phyloP scores from a whole-genome alignment of 2,888 invertebrate genomes.

The Cataglyphis livida region DNA sequence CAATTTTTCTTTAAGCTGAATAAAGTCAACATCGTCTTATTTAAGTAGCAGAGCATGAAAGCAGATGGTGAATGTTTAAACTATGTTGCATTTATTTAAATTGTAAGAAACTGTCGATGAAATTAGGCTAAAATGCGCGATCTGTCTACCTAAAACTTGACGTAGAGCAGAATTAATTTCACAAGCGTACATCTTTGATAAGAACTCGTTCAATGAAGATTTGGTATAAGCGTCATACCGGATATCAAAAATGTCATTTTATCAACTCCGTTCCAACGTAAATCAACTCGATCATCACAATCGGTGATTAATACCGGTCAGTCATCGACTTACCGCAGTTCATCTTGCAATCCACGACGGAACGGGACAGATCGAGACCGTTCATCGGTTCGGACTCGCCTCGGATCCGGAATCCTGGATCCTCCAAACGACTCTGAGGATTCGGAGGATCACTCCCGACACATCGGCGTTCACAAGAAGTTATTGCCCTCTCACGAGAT shows the following conservation, averaged over 20 bases:
- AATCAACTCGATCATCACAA: background rate
- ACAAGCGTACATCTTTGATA: background rate
- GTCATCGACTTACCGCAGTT: constrained; percentile 79
- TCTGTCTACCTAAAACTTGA: background rate
- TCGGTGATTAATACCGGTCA: background rate
- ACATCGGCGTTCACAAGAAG: constrained; percentile 61
- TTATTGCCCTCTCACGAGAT: constrained; percentile 40
- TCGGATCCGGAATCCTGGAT: constrained; percentile 19
- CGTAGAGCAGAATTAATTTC: background rate
- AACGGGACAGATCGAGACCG: constrained; percentile 78
- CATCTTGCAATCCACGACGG: constrained; percentile 77
- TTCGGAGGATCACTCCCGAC: constrained; percentile 60
- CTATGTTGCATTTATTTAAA: background rate
- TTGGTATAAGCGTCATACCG: background rate
- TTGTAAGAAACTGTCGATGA: background rate
- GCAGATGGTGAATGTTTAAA: background rate
- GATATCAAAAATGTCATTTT: constrained; percentile 31
- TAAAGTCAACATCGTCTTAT: background rate
- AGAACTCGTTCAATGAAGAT: background rate
- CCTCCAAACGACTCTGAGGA: constrained; percentile 15
- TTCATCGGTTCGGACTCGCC: constrained; percentile 56
- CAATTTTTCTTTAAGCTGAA: background rate
- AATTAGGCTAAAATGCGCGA: background rate
- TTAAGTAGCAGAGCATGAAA: background rate
- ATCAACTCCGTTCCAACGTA: constrained; percentile 36